A percentile compares a stretch with the other conserved stretches of the same genome.
These are phyloP conservation scores for Drosophila sp. DNA, from an alignment of 1,140 invertebrate species.

Conservation along the genomic window DNA sequence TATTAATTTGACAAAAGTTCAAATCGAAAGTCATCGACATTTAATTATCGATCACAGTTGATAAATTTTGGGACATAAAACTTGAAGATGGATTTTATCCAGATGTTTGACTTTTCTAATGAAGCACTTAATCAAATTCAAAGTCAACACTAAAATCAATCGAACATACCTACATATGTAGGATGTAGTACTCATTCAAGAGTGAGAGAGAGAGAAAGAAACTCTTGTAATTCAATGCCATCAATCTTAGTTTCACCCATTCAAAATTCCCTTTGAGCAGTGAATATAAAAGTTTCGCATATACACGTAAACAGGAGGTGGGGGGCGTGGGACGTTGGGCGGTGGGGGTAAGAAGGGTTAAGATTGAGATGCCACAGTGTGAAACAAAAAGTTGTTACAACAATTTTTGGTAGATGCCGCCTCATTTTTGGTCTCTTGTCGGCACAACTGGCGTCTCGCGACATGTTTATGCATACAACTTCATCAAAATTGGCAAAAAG, in stretches of 20 bases:
- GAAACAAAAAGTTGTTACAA: constrained; percentile 53
- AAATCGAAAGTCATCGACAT: too few relatives aligned
- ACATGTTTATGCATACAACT: constrained; percentile 81
- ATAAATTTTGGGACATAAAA: not conserved
- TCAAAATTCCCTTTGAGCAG: constrained; percentile 11
- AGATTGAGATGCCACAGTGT: constrained; percentile 3
- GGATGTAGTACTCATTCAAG: constrained; percentile 11
- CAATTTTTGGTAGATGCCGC: constrained; percentile 48
- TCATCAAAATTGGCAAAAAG: constrained; percentile 70
- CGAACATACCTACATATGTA: not conserved
- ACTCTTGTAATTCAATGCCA: constrained; percentile 32
- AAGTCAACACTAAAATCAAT: constrained; percentile 10
- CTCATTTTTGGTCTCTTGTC: constrained; percentile 74
- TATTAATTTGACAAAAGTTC: not conserved
- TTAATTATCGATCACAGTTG: not conserved
- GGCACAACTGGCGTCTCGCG: constrained; percentile 72
- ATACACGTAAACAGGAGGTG: constrained; percentile 19
- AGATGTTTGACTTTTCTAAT: constrained; percentile 1
- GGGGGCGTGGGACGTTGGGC: not conserved
- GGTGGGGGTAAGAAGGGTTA: constrained; percentile 18
- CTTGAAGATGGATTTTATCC: not conserved
- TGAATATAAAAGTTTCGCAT: constrained; percentile 29
- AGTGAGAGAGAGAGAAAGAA: constrained; percentile 9
- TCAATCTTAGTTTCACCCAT: constrained; percentile 65
- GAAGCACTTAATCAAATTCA: constrained; percentile 44